These are phyloP conservation scores for Gallirallus australis DNA, from an alignment of 2,797 vertebrate genomes.

Conservation along the genomic window DNA sequence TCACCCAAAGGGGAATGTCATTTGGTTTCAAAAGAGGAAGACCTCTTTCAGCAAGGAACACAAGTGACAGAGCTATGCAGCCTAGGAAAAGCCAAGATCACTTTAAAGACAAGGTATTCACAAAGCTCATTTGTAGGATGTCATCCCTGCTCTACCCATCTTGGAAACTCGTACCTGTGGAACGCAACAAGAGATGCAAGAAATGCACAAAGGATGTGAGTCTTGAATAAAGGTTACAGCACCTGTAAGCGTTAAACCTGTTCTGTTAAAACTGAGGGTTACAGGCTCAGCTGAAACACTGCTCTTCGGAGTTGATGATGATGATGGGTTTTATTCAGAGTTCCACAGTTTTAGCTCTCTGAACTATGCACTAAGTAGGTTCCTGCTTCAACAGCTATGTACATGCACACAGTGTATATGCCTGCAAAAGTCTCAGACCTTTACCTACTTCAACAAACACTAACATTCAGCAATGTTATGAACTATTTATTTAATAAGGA, in stretches of 20 bases:
- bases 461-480: neutral
- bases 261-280: neutral
- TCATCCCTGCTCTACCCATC: neutral
- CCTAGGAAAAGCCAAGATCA: neutral
- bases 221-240: neutral
- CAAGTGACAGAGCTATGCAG: neutral
- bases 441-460: neutral
- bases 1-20: neutral
- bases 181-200: neutral
- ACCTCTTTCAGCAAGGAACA: neutral
- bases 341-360: neutral
- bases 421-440: neutral
- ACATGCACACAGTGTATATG: neutral
- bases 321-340: neutral
- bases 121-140: neutral
- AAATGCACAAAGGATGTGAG: neutral
- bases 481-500: neutral
- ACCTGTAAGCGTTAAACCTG: neutral
- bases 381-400: neutral
- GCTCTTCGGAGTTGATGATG: neutral
- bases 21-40: neutral
- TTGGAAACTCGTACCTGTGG: neutral
- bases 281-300: neutral
- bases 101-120: neutral
- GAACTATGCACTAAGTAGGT: neutral